phyloP scores from a whole-genome alignment of 2,113 vertebrate species.

The Bujurquina vittata region DNA sequence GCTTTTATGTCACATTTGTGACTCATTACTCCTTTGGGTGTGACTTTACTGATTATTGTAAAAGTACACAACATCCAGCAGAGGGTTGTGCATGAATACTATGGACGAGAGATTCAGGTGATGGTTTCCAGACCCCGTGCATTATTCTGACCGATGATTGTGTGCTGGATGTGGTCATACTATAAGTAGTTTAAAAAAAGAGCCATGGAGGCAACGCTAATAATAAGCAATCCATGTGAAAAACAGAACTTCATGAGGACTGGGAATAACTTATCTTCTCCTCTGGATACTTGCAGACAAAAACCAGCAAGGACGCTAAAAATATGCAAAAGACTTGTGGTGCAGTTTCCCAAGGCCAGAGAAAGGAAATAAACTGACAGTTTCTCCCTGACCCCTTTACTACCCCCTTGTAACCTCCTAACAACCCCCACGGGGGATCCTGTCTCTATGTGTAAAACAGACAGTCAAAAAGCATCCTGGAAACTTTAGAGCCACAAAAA shows the following conservation, averaged over 20 bases:
- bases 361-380: slow-evolving; percentile 83
- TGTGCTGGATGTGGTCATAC: slow-evolving; percentile 29
- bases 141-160: slow-evolving; percentile 47
- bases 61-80: slow-evolving; percentile 30
- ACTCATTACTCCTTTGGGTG: background rate
- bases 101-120: slow-evolving; percentile 55
- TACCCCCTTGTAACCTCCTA: slow-evolving; percentile 76
- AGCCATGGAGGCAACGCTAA: slow-evolving; percentile 34
- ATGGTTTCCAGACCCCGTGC: slow-evolving; percentile 68
- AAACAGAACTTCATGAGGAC: slow-evolving; percentile 55
- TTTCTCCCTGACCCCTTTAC: slow-evolving; percentile 81
- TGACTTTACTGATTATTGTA: background rate
- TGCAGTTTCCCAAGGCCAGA: slow-evolving; percentile 83
- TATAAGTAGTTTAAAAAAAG: background rate
- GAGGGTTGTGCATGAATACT: slow-evolving; percentile 47
- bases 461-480: slow-evolving; percentile 80
- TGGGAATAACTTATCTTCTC: slow-evolving; percentile 67
- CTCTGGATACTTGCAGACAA: slow-evolving; percentile 57
- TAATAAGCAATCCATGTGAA: slow-evolving; percentile 70
- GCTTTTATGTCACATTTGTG: background rate
- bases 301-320: slow-evolving; percentile 72
- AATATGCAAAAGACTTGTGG: slow-evolving; percentile 77
- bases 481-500: slow-evolving; percentile 73
- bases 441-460: slow-evolving; percentile 85
- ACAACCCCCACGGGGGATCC: slow-evolving; percentile 79